Percentiles rank a stretch among this genome's conserved stretches.
Conservation (phyloP, 2,113 vertebrate genomes). For the Ursus arctos region DNA sequence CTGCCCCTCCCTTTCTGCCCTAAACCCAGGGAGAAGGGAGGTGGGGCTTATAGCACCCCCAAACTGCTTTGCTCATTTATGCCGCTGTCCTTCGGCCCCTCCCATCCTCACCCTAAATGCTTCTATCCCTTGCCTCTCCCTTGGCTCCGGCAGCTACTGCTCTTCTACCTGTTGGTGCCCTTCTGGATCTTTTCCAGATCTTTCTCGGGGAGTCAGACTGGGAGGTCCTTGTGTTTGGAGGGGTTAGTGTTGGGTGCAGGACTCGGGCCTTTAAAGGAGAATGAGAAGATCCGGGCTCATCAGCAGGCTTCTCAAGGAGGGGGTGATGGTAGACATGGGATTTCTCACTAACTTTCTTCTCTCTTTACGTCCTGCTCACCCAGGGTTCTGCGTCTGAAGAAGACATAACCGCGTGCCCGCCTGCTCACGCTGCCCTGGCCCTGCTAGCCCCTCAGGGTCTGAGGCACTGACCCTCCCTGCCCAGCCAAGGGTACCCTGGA, state of each 20-base stretch:
- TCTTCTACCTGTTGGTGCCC: neutral
- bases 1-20: constrained; percentile 61
- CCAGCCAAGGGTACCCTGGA: neutral
- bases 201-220: neutral
- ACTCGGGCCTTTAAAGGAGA: neutral
- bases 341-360: neutral
- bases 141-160: neutral
- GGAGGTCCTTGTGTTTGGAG: neutral
- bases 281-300: neutral
- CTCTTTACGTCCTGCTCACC: neutral
- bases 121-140: neutral
- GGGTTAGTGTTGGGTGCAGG: neutral
- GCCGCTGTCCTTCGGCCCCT: neutral
- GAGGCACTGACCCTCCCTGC: neutral
- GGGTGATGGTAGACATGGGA: neutral
- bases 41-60: neutral
- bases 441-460: neutral
- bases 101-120: neutral
- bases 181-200: neutral
- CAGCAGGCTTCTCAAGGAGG: neutral
- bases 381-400: constrained; percentile 45
- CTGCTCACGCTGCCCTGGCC: neutral
- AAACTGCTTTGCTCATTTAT: neutral
- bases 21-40: neutral
- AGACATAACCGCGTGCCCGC: neutral